These are phyloP conservation scores for Pomacea canaliculata DNA, from an alignment of 2,888 invertebrate species.

Conservation along the genomic window DNA sequence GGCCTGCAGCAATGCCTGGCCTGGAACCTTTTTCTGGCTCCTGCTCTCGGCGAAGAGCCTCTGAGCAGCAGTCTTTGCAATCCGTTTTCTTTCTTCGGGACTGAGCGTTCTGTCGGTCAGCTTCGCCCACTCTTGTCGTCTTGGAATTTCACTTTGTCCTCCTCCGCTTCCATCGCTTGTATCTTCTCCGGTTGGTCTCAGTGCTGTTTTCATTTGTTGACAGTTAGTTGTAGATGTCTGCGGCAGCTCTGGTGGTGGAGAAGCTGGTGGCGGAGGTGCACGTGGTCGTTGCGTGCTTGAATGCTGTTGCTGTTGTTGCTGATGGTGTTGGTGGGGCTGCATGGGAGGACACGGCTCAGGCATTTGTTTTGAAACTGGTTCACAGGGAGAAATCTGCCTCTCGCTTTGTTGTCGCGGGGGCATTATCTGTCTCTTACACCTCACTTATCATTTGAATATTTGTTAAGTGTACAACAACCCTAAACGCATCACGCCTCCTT, in stretches of 20 bases:
- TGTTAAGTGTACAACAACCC: too few relatives aligned
- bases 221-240: neutral
- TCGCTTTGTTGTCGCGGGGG: too few relatives aligned
- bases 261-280: neutral
- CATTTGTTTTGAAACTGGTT: too few relatives aligned
- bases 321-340: too few relatives aligned
- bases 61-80: conserved; percentile 21
- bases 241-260: neutral
- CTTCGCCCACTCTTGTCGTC: conserved; percentile 19
- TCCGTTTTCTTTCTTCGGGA: conserved; percentile 21
- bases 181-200: neutral
- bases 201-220: neutral
- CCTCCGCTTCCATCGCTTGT: too few relatives aligned
- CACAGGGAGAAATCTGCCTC: too few relatives aligned
- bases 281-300: neutral
- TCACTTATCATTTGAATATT: too few relatives aligned
- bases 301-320: too few relatives aligned
- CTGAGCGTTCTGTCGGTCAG: conserved; percentile 25
- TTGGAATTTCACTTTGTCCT: neutral
- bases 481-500: too few relatives aligned
- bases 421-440: too few relatives aligned
- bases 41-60: neutral
- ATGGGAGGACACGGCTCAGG: too few relatives aligned
- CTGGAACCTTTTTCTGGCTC: neutral
- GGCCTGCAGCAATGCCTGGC: neutral